These are phyloP conservation scores for Pteromalus puparum DNA, from an alignment of 1,140 invertebrate genomes.

Conservation along the genomic window DNA sequence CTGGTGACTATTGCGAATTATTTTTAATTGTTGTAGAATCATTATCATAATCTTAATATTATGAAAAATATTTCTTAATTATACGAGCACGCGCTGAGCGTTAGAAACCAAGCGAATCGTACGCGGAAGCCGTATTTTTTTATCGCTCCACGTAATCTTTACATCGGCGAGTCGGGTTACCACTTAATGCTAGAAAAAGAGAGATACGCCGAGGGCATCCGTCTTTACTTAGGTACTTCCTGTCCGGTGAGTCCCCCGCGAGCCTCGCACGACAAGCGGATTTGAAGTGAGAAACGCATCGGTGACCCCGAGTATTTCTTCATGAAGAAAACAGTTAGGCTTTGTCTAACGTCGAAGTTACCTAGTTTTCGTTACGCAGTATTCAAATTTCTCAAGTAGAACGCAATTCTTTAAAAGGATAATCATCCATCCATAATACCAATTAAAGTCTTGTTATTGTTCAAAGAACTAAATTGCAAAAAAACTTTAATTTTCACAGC, in stretches of 20 bases:
- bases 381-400: conserved; percentile 5
- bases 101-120: background rate
- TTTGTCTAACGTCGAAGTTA: background rate
- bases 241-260: background rate
- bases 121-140: conserved; percentile 3
- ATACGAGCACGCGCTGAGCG: background rate
- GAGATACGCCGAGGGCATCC: conserved; percentile 4
- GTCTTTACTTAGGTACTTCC: conserved; percentile 10
- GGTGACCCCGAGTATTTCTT: background rate
- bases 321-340: background rate
- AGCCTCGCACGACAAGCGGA: background rate
- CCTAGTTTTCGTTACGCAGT: background rate
- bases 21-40: background rate
- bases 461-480: background rate
- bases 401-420: background rate
- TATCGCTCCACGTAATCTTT: background rate
- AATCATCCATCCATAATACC: background rate
- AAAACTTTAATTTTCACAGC: background rate
- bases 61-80: background rate
- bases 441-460: too few species aligned
- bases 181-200: conserved; percentile 7
- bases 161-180: background rate
- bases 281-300: conserved; percentile 8
- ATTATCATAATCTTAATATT: background rate
- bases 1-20: conserved; percentile 20